Percentiles rank a stretch among this genome's conserved stretches.
These are phyloP conservation scores for Nephrotoma appendiculata DNA, from an alignment of 2,888 invertebrate genomes.

Conservation along the genomic window DNA sequence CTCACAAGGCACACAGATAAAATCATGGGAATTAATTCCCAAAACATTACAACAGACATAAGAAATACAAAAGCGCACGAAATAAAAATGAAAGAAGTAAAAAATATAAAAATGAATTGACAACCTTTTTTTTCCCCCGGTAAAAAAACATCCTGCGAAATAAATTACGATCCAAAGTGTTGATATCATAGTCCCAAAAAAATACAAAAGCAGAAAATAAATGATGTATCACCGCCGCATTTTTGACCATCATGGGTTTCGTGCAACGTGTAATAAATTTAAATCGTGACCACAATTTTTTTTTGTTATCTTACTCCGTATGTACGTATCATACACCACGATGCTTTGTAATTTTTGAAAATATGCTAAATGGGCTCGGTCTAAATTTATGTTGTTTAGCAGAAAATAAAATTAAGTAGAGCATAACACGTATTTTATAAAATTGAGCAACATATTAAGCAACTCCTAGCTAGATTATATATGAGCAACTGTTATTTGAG, in stretches of 20 bases:
- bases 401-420: too few relatives aligned
- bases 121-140: not conserved
- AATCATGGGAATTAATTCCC: not conserved
- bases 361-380: too few relatives aligned
- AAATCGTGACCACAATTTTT: not conserved
- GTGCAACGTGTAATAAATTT: not conserved
- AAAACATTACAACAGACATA: not conserved
- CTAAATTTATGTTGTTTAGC: too few relatives aligned
- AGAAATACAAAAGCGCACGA: not conserved
- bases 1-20: not conserved
- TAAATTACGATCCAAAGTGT: not conserved
- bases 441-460: too few relatives aligned
- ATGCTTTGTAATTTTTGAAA: not conserved
- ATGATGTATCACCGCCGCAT: not conserved
- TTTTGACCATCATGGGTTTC: not conserved
- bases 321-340: too few relatives aligned
- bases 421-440: too few relatives aligned
- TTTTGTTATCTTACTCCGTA: not conserved
- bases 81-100: not conserved
- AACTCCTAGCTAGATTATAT: not conserved
- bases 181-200: not conserved
- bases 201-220: not conserved
- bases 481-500: not conserved
- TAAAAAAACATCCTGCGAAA: not conserved
- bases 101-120: not conserved